Conservation (phyloP, 2,113 vertebrate genomes). For the human region GRCh38 chr13:74174001-74174500, state of each 20-base stretch:
- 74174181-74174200: constrained; percentile 61
- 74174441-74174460: no score
- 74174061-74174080: constrained; percentile 44
- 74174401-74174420: no score
- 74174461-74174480: no score
- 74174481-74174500: no score
- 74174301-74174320: not conserved
- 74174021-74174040: constrained; percentile 75
- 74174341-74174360: no score
- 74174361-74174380: no score
- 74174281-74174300: not conserved
- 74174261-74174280: constrained; percentile 27
- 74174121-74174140: constrained; percentile 72
- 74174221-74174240: constrained; percentile 47
- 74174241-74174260: constrained; percentile 51
- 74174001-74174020: constrained; percentile 64
- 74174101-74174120: constrained; percentile 68
- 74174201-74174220: constrained; percentile 65
- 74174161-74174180: constrained; percentile 69
- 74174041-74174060: constrained; percentile 70
- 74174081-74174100: constrained; percentile 67
- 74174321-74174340: no score
- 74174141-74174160: constrained; percentile 69
- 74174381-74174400: no score
- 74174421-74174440: no score